phyloP scores from a whole-genome alignment of 2,888 invertebrate genomes.

The Rhyacophila evoluta region DNA sequence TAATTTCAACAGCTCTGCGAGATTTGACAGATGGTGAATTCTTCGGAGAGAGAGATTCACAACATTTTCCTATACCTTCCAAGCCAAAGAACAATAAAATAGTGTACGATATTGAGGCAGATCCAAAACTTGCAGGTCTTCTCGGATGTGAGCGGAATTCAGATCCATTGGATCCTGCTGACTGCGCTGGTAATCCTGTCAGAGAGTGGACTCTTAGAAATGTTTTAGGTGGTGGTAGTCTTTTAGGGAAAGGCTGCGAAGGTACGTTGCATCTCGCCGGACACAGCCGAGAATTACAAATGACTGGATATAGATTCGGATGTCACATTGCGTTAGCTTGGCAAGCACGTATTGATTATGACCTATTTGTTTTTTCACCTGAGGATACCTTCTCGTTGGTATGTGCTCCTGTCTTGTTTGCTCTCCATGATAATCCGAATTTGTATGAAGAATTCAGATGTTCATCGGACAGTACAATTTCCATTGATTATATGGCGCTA shows the following conservation, averaged over 20 bases:
- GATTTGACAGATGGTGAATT: constrained; percentile 89
- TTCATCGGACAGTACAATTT: constrained; percentile 13
- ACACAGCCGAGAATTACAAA: constrained; percentile 75
- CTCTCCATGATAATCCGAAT: constrained; percentile 78
- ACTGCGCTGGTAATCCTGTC: constrained; percentile 70
- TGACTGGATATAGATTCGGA: constrained; percentile 82
- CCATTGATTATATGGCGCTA: constrained; percentile 36
- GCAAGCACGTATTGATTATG: constrained; percentile 56
- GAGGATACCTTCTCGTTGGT: constrained; percentile 73
- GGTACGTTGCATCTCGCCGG: constrained; percentile 82
- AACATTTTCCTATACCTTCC: constrained; percentile 80
- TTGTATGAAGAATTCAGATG: constrained; percentile 65
- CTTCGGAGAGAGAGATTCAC: constrained; percentile 77
- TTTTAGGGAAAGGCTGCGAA: constrained; percentile 82
- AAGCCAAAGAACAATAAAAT: constrained; percentile 62
- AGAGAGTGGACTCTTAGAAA: constrained; percentile 81
- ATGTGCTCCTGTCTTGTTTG: constrained; percentile 87
- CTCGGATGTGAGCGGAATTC: constrained; percentile 43
- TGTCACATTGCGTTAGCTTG: constrained; percentile 76
- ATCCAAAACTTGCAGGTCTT: constrained; percentile 34
- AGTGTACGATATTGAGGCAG: constrained; percentile 20
- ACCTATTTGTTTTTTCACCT: constrained; percentile 19
- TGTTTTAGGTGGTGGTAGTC: constrained; percentile 76
- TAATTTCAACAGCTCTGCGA: constrained; percentile 83
- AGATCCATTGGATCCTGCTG: constrained; percentile 59